These are phyloP conservation scores for Xenopus tropicalis DNA, from an alignment of 2,113 vertebrate species.

Conservation along the genomic window UCB_Xtro_10.0 CM004443.2:144061501-144062000, in stretches of 20 bases:
- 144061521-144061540: no score
- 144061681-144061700: background rate
- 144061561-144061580: no score
- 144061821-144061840: background rate
- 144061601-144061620: no score
- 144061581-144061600: no score
- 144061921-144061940: conserved; percentile 28
- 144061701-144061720: background rate
- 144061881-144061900: conserved; percentile 25
- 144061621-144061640: no score
- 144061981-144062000: background rate
- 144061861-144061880: conserved; percentile 9
- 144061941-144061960: background rate
- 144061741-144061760: background rate
- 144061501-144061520: no score
- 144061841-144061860: conserved; percentile 16
- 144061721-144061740: background rate
- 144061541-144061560: no score
- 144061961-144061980: background rate
- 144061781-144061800: background rate
- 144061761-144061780: background rate
- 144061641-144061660: background rate
- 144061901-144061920: conserved; percentile 28
- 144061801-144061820: background rate
- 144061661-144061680: background rate